These are phyloP conservation scores for Drosophila repletoides DNA, from an alignment of 1,140 invertebrate genomes.

Conservation along the genomic window DNA sequence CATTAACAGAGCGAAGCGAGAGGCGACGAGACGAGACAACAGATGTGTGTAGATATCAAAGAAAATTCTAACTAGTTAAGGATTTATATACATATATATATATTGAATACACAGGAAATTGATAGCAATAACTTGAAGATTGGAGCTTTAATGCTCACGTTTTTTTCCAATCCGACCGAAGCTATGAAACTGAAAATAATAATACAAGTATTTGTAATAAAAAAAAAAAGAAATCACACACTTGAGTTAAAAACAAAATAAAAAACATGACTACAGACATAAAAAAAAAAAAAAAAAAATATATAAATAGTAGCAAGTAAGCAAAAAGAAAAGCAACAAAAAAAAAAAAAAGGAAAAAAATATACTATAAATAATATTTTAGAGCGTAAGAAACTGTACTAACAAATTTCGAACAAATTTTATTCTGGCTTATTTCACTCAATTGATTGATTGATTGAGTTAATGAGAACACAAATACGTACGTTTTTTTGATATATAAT, in stretches of 20 bases:
- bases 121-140: conserved; percentile 61
- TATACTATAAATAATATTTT: conserved; percentile 84
- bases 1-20: conserved; percentile 37
- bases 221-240: conserved; percentile 34
- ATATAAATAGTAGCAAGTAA: conserved; percentile 48
- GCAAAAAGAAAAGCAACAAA: conserved; percentile 47
- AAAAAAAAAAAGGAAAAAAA: conserved; percentile 48
- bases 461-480: conserved; percentile 88
- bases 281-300: conserved; percentile 34
- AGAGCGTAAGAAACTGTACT: conserved; percentile 87
- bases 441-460: conserved; percentile 9
- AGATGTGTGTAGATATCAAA: conserved; percentile 30
- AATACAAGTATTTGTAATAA: conserved; percentile 6
- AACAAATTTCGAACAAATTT: conserved; percentile 94
- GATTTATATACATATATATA: conserved; percentile 5
- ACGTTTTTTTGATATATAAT: conserved; percentile 86
- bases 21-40: background rate
- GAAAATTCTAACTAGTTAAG: conserved; percentile 40
- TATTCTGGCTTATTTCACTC: conserved; percentile 92
- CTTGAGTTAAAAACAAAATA: conserved; percentile 17
- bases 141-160: conserved; percentile 46
- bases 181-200: conserved; percentile 37
- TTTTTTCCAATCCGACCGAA: conserved; percentile 65
- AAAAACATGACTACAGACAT: conserved; percentile 37
- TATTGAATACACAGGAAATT: conserved; percentile 15